Conservation (phyloP, 2,113 vertebrate genomes). For the Anthoscopus minutus region DNA sequence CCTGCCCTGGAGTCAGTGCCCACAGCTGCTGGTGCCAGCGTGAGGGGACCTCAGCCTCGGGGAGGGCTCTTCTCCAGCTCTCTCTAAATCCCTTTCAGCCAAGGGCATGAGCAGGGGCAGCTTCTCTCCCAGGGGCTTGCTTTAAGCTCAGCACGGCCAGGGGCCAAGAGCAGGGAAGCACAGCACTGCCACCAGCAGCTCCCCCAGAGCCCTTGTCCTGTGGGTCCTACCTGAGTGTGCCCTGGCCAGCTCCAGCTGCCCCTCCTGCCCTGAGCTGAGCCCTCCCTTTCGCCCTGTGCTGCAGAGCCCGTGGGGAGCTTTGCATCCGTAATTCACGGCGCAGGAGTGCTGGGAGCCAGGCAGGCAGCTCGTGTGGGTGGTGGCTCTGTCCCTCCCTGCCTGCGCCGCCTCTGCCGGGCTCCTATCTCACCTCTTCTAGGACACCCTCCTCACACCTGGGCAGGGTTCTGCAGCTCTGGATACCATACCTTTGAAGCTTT, state of each 20-base stretch:
- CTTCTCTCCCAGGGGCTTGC: not conserved
- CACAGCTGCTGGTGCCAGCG: not conserved
- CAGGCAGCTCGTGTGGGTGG: not conserved
- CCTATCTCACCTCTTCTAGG: slow-evolving; percentile 65
- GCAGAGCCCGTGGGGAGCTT: not conserved
- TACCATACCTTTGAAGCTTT: slow-evolving; percentile 88
- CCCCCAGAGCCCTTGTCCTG: not conserved
- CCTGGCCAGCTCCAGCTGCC: not conserved
- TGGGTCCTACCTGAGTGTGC: not conserved
- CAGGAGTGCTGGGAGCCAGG: not conserved
- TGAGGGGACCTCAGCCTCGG: not conserved
- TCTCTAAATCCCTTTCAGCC: not conserved
- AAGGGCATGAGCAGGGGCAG: not conserved
- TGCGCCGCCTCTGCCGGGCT: not conserved
- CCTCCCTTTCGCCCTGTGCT: not conserved
- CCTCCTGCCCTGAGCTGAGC: not conserved
- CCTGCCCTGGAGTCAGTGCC: not conserved
- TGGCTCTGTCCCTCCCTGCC: slow-evolving; percentile 27
- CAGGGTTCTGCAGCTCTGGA: slow-evolving; percentile 64
- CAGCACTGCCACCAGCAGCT: not conserved
- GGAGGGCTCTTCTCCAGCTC: not conserved
- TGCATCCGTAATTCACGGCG: not conserved
- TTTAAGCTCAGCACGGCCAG: not conserved
- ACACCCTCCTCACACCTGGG: slow-evolving; percentile 60
- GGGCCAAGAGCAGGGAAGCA: not conserved